Percentiles rank a stretch among this genome's conserved stretches.
Evolutionary conservation across 2,888 invertebrate species (phyloP).

Genomic region (Leptopilina drosophilae): DNA sequence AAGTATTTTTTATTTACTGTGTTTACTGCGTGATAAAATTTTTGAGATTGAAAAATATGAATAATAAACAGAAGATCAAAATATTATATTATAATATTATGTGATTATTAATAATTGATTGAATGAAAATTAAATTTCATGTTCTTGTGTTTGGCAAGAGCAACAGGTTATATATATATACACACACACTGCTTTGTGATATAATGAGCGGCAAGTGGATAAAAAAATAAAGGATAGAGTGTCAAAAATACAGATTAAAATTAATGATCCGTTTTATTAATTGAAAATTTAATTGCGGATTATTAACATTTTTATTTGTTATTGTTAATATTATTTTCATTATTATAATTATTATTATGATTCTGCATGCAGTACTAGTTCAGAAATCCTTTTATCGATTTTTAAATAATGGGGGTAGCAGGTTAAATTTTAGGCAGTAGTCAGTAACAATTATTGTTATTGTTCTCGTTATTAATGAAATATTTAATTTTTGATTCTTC

Average conservation of each 20-base stretch:
- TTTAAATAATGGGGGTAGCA: constrained; percentile 41
- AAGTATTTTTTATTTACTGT: too few relatives aligned
- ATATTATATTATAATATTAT: too few relatives aligned
- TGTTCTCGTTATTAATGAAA: constrained; percentile 21
- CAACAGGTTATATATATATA: too few relatives aligned
- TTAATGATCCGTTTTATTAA: constrained; percentile 6
- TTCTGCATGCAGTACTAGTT: constrained; percentile 35
- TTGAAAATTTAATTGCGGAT: constrained; percentile 14
- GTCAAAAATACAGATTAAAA: constrained; percentile 2
- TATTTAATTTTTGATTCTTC: constrained; percentile 48
- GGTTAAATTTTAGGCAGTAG: constrained; percentile 50
- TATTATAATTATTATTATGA: constrained; percentile 37
- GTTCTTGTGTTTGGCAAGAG: too few relatives aligned
- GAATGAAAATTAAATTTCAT: too few relatives aligned
- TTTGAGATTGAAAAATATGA: too few relatives aligned
- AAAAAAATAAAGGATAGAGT: neutral
- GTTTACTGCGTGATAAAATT: too few relatives aligned
- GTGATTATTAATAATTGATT: too few relatives aligned
- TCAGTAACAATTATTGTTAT: constrained; percentile 49
- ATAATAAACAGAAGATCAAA: too few relatives aligned
- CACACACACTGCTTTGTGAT: neutral
- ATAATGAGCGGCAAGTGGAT: neutral
- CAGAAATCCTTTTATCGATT: constrained; percentile 32
- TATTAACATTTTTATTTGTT: constrained; percentile 33
- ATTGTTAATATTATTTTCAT: neutral